Conservation (phyloP, 2,888 invertebrate species). For the Cheilosia grossa region DNA sequence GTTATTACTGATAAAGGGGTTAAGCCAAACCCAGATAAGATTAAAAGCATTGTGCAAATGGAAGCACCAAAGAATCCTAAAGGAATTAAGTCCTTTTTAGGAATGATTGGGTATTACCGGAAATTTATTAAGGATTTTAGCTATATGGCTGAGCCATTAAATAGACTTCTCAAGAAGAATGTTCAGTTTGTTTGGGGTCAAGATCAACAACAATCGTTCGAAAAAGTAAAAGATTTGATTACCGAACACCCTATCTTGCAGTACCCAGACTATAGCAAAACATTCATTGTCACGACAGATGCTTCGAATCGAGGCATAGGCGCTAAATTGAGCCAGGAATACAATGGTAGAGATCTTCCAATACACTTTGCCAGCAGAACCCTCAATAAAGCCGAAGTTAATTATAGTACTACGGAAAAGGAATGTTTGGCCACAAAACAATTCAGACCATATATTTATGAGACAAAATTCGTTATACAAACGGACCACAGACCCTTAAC, state of each 20-base stretch:
- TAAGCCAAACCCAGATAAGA: too few species aligned
- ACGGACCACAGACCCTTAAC: slow-evolving; percentile 25
- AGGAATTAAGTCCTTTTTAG: slow-evolving; percentile 1
- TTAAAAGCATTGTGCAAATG: not conserved
- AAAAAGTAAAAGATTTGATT: slow-evolving; percentile 32
- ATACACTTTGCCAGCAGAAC: slow-evolving; percentile 77
- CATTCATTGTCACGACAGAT: slow-evolving; percentile 76
- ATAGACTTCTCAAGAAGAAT: slow-evolving; percentile 68
- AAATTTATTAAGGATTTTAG: too few species aligned
- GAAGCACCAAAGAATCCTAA: not conserved
- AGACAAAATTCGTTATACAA: slow-evolving; percentile 8
- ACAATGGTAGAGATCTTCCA: slow-evolving; percentile 69
- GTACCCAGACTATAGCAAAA: slow-evolving; percentile 48
- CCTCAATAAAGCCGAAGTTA: slow-evolving; percentile 74
- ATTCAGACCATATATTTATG: slow-evolving; percentile 17
- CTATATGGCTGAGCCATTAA: slow-evolving; percentile 64
- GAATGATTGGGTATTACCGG: too few species aligned
- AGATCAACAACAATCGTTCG: slow-evolving; percentile 35
- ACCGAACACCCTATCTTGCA: slow-evolving; percentile 24
- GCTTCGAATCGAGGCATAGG: slow-evolving; percentile 76
- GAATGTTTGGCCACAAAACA: slow-evolving; percentile 76
- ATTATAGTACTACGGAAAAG: slow-evolving; percentile 76
- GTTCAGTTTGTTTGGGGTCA: slow-evolving; percentile 59
- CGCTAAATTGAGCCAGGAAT: slow-evolving; percentile 76
- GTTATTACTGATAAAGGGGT: too few species aligned